phyloP scores from a whole-genome alignment of 2,113 vertebrate species.

The Scomber scombrus region DNA sequence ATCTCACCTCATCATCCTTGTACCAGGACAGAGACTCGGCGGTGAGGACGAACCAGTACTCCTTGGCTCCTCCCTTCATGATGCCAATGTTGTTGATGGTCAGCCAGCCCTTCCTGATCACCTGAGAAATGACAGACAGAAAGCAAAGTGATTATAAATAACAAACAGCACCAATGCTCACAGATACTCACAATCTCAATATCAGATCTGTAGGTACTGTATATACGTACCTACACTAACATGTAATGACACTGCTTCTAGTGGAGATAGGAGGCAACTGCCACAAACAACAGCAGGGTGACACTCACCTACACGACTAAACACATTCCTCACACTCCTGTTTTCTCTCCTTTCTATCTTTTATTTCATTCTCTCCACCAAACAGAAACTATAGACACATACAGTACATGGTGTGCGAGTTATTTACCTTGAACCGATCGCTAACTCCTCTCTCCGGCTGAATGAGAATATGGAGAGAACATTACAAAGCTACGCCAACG shows the following conservation, averaged over 20 bases:
- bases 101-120: conserved; percentile 99
- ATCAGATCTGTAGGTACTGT: neutral
- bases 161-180: neutral
- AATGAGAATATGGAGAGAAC: conserved; percentile 80
- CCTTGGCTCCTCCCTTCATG: conserved; percentile 99
- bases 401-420: conserved; percentile 49
- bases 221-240: conserved; percentile 10
- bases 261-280: conserved; percentile 31
- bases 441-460: conserved; percentile 84
- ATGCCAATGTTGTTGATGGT: conserved; percentile 99
- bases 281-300: conserved; percentile 35
- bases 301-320: conserved; percentile 46
- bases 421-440: conserved; percentile 84
- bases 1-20: conserved; percentile 97
- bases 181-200: neutral
- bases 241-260: conserved; percentile 33
- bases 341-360: neutral
- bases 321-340: conserved; percentile 48
- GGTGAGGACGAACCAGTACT: conserved; percentile 98
- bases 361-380: conserved; percentile 50
- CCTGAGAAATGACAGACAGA: conserved; percentile 83
- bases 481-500: conserved; percentile 71
- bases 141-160: neutral
- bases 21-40: conserved; percentile 99
- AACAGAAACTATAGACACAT: conserved; percentile 58